Evolutionary conservation across 2,797 vertebrate species (phyloP).

Genomic region (Phalanger gymnotis): DNA sequence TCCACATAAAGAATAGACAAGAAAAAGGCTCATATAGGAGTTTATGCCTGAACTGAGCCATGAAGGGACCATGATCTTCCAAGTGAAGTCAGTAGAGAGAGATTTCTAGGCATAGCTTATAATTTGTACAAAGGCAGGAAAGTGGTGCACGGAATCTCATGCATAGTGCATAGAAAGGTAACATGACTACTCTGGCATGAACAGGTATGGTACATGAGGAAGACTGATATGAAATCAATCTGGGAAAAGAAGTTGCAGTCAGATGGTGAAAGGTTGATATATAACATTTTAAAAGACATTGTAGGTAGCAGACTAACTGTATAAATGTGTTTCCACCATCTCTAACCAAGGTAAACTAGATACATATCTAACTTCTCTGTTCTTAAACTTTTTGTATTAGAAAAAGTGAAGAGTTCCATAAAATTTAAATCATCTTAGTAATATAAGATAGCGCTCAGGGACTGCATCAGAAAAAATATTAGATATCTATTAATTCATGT

Average conservation of each 20-base stretch:
- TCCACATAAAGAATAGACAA: background rate
- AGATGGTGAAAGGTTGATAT: background rate
- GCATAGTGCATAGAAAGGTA: background rate
- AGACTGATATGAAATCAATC: background rate
- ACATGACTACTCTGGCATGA: background rate
- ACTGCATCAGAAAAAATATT: background rate
- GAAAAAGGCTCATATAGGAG: background rate
- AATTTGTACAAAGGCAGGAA: background rate
- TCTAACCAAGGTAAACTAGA: background rate
- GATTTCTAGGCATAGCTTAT: background rate
- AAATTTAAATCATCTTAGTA: background rate
- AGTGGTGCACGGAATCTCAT: background rate
- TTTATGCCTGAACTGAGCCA: background rate
- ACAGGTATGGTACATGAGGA: background rate
- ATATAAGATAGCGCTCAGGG: conserved; percentile 9
- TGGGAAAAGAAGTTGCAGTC: background rate
- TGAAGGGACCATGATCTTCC: background rate
- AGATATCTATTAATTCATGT: conserved; percentile 21
- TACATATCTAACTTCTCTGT: background rate
- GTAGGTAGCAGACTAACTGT: background rate
- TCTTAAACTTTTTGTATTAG: background rate
- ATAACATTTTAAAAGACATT: background rate
- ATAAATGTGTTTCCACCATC: background rate
- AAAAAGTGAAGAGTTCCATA: background rate
- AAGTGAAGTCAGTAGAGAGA: background rate